A percentile compares a stretch with the other conserved stretches of the same genome.
Evolutionary conservation across 2,113 vertebrate species (phyloP).

Genomic region (Neolamprologus toae): DNA sequence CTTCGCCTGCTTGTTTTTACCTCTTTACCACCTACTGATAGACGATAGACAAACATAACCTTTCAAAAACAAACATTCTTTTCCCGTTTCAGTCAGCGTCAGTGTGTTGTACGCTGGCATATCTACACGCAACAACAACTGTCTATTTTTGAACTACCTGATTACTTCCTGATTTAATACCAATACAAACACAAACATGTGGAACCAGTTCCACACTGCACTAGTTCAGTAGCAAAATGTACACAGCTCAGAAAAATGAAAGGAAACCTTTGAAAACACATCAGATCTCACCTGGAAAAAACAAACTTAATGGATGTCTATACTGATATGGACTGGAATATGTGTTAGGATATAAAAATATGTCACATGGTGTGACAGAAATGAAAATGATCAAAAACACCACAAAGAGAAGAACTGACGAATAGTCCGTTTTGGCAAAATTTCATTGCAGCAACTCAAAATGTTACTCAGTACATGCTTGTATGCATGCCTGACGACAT

Average conservation of each 20-base stretch:
- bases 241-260: not conserved
- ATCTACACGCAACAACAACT: not conserved
- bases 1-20: not conserved
- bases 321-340: not conserved
- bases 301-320: not conserved
- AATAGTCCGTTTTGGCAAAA: fast-evolving
- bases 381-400: not conserved
- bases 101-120: not conserved
- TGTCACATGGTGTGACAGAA: not conserved
- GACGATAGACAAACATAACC: not conserved
- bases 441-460: not conserved
- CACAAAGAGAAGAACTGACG: not conserved
- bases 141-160: not conserved
- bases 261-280: not conserved
- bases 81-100: not conserved
- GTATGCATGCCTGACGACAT: not conserved
- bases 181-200: not conserved
- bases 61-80: not conserved
- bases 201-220: not conserved
- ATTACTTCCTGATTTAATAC: not conserved
- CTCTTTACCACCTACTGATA: not conserved
- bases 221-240: not conserved
- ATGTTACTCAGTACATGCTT: not conserved
- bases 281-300: not conserved
- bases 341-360: not conserved